Evolutionary conservation across 1,140 invertebrate genomes (phyloP).

Genomic region (Melitaea cinxia): DNA sequence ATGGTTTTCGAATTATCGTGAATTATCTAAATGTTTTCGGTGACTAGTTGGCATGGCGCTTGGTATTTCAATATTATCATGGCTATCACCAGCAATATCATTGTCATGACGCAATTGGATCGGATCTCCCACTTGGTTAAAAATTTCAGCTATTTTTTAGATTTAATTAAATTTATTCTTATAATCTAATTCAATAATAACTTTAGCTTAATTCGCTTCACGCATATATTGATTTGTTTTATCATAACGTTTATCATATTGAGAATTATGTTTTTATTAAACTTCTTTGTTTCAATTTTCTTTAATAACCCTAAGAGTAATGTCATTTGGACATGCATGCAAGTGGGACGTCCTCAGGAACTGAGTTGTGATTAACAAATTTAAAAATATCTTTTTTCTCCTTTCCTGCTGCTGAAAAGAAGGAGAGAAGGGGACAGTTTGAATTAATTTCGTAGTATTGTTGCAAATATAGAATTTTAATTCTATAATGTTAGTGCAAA

Average conservation of each 20-base stretch:
- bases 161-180: neutral
- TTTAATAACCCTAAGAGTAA: neutral
- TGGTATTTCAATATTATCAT: constrained; percentile 70
- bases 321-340: constrained; percentile 29
- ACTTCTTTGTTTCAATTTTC: no score
- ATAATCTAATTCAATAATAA: constrained; percentile 13
- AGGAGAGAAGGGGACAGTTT: constrained; percentile 76
- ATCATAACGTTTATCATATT: constrained; percentile 7
- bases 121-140: constrained; percentile 62
- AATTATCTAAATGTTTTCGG: constrained; percentile 56
- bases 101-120: constrained; percentile 79
- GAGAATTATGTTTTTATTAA: neutral
- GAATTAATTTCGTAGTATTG: constrained; percentile 71
- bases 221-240: neutral
- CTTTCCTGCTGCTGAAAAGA: constrained; percentile 77
- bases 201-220: neutral
- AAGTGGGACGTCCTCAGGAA: constrained; percentile 65
- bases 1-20: constrained; percentile 68
- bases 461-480: constrained; percentile 67
- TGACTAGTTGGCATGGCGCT: constrained; percentile 76
- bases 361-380: constrained; percentile 57
- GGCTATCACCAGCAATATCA: constrained; percentile 78
- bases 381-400: constrained; percentile 74
- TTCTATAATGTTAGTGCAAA: constrained; percentile 57
- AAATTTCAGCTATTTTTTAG: neutral